Conservation (phyloP, 2,113 vertebrate species). For the Varanus komodoensis region DNA sequence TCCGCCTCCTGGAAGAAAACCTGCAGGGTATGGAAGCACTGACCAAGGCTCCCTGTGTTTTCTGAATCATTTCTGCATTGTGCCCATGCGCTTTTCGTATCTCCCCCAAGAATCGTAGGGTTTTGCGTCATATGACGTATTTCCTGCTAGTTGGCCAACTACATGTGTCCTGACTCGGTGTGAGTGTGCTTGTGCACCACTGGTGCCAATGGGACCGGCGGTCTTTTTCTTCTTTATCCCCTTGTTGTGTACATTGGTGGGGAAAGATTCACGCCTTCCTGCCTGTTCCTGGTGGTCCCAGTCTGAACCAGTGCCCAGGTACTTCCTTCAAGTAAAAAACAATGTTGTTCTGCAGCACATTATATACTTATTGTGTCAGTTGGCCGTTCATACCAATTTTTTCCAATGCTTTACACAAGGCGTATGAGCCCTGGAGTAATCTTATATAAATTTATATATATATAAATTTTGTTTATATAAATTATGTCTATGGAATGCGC, state of each 20-base stretch:
- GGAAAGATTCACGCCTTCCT: too few relatives aligned
- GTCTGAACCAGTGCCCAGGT: too few relatives aligned
- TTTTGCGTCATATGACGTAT: not conserved
- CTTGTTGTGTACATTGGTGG: too few relatives aligned
- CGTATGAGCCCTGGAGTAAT: not conserved
- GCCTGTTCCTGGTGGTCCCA: too few relatives aligned
- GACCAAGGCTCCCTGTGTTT: not conserved
- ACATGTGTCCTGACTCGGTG: not conserved
- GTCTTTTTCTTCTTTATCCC: too few relatives aligned
- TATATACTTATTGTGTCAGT: too few relatives aligned
- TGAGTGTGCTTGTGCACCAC: not conserved
- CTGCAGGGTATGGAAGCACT: not conserved
- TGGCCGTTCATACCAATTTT: too few relatives aligned
- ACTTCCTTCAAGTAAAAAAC: too few relatives aligned
- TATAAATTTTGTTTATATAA: too few relatives aligned
- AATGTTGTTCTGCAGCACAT: too few relatives aligned
- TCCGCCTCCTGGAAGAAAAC: not conserved
- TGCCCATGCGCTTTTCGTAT: not conserved
- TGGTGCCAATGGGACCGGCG: too few relatives aligned
- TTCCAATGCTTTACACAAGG: not conserved
- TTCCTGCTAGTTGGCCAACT: slow-evolving; percentile 7
- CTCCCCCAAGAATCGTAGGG: not conserved
- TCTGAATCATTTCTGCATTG: not conserved
- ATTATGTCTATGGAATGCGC: too few relatives aligned
- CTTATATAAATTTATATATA: not conserved